Percentiles rank a stretch among this genome's conserved stretches.
phyloP scores from a whole-genome alignment of 2,113 vertebrate species.

The Antechinus flavipes region DNA sequence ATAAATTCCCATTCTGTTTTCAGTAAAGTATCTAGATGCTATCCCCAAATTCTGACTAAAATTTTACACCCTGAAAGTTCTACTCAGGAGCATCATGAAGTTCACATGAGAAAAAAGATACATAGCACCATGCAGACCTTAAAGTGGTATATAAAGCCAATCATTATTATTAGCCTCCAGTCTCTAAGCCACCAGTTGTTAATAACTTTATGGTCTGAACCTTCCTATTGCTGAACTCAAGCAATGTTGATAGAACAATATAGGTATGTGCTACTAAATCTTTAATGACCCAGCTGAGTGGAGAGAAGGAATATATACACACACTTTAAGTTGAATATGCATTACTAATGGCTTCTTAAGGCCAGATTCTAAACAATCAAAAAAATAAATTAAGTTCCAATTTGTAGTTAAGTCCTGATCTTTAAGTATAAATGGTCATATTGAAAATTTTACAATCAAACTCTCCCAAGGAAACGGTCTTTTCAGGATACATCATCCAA shows the following conservation, averaged over 20 bases:
- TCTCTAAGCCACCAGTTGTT: background rate
- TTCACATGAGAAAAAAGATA: background rate
- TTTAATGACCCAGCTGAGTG: background rate
- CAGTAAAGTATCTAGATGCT: background rate
- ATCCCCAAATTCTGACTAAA: conserved; percentile 33
- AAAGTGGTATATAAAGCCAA: background rate
- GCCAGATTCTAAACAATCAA: background rate
- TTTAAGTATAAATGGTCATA: background rate
- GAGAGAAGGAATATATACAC: background rate
- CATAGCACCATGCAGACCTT: background rate
- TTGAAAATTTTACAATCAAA: background rate
- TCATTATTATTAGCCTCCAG: background rate
- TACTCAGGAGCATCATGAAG: background rate
- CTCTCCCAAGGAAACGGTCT: background rate
- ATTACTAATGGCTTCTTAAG: background rate
- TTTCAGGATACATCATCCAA: accelerated
- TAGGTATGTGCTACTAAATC: background rate
- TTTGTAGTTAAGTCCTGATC: background rate
- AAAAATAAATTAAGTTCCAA: background rate
- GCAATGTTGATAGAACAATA: background rate
- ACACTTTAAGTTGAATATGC: background rate
- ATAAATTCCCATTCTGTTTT: background rate
- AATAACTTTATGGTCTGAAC: background rate
- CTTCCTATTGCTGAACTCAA: background rate
- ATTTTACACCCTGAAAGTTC: background rate